phyloP scores from a whole-genome alignment of 2,797 vertebrate species.

The Coracias cyanogaster region DNA sequence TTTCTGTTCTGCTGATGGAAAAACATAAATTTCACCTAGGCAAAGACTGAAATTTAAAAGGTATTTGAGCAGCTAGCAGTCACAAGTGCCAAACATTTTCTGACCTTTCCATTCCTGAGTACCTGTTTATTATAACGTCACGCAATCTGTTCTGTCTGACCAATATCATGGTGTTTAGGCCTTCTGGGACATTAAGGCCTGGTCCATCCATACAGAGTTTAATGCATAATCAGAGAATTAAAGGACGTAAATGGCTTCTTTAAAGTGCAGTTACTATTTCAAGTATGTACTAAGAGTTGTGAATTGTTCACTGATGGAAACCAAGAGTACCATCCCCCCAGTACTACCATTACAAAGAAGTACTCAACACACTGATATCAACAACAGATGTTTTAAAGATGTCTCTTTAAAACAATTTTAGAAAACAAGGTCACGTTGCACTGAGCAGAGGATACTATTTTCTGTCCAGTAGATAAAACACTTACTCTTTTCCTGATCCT shows the following conservation, averaged over 20 bases:
- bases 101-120: background rate
- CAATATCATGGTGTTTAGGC: background rate
- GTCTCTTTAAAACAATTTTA: background rate
- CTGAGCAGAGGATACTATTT: background rate
- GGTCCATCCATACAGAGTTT: background rate
- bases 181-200: background rate
- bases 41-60: background rate
- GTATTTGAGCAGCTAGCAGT: background rate
- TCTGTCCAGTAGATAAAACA: background rate
- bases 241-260: background rate
- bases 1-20: background rate
- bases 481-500: background rate
- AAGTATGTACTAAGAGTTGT: background rate
- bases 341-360: background rate
- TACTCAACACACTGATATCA: background rate
- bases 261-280: background rate
- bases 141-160: background rate
- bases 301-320: background rate
- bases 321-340: background rate
- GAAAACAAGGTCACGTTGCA: background rate
- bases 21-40: background rate
- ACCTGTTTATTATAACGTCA: background rate
- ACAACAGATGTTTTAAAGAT: background rate
- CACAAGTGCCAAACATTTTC: background rate
- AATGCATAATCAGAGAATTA: background rate